Base-by-base conservation (phyloP, 1,140 invertebrate species). In the Lordiphosa collinella region DNA sequence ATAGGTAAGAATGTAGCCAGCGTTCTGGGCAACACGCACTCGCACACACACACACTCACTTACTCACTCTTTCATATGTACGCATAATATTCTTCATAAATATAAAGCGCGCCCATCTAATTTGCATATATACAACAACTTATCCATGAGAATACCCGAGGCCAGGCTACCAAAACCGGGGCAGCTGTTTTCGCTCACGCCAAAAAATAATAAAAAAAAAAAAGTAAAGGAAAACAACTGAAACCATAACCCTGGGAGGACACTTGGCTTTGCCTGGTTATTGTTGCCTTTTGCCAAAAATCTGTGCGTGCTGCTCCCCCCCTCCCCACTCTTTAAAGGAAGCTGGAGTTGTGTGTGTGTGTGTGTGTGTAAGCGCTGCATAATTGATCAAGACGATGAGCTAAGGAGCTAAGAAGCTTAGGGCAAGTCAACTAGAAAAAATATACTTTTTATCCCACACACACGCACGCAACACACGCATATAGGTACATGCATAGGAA, bases 1-100 rank as follows among this genome's bases (percentile, higher is more conserved):
- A 34, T 56, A 34, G n/a, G 35, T 32, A 31, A 37, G 31, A 13
- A 31, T 37, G 10, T 43, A 47, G 6, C 22, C 22, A 6, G 50
- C 16, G 36, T 9, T 41, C 50, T 60, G 62, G 46, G 47, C 60
- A 61, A 29, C 58, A 25, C 34, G 13, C 12, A 29, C n/a, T 37
- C 34, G 35, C 22, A 49, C 29, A 64, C 32, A 58, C 22, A 48
- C 4, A 52, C n/a, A 65, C 10, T 47, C n/a, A 51, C n/a, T 35
- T 14, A 13, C 18, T 14, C 18, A 38, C 8, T 54, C 18, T 44
- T 38, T 46, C 51, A 49, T 68, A 64, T 49, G 50, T 67, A 75
- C 70, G 75, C 75, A 80, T 75, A 79, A 80, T 75, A 69, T 75
- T 80, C 65, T 68, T 48, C 66, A 82, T 80, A 82, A 71, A 80